Evolutionary conservation across 2,113 vertebrate genomes (phyloP), one percentile per base, ranked within the genome.

Genomic region (Orientallactaga bullata): DNA sequence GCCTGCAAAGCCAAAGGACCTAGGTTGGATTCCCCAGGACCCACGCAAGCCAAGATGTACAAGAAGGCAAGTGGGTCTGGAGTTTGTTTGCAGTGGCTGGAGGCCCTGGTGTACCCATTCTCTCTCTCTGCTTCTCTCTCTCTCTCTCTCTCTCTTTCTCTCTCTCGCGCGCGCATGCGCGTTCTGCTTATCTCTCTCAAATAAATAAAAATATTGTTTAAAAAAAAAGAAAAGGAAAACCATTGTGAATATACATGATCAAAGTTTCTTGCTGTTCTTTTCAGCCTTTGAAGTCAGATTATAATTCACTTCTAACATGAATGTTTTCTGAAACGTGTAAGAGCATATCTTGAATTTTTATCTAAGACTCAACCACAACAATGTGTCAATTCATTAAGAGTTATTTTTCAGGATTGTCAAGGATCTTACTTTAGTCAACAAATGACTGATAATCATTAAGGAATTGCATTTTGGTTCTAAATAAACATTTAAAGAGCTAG

Each of bases 221-320:
- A n/a, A n/a, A n/a, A n/a, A n/a, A n/a, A 76, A 95, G 65, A 74
- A 37, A 89, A 90, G 26, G 21, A 81, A 86, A 66, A 1, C 73
- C 61, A 61, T 79, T 88, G 28, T 51, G 30, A 65, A 71, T 76
- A 89, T 30, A 95, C 37, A 68, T 18, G 37, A 17, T 28, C 71
- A 82, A 92, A 79, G 73, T 79, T 80, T 92, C 42, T 88, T 91
- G 18, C 16, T 47, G 18, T 90, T 95, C 39, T 93, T 94, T 94
- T 35, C 37, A 94, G 47, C 51, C 63, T 93, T 93, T 63, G 20
- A 55, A 68, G 26, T 85, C 58, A 71, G 23, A 78, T 82, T 85
- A 16, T 51, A 66, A 55, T 74, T 42, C 63, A 68, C 20, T 58
- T 87, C 47, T 85, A 51, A 89, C 7, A 95, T 89, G 17, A 74